phyloP scores from a whole-genome alignment of 2,888 invertebrate species.

The Agriotes lineatus region DNA sequence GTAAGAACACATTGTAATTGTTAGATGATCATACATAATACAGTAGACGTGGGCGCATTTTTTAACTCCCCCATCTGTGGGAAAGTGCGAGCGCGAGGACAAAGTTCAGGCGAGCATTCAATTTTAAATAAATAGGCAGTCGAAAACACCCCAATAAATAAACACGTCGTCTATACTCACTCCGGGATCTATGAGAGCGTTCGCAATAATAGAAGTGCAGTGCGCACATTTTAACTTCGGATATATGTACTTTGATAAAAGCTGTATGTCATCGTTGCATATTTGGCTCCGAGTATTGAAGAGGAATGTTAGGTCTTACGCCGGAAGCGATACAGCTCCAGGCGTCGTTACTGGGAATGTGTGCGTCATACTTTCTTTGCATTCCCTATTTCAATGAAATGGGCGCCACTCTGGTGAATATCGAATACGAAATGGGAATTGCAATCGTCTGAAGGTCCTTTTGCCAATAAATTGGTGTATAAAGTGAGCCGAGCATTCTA shows the following conservation, averaged over 20 bases:
- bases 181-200: too few relatives aligned
- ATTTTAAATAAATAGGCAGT: not conserved
- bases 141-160: not conserved
- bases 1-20: too few relatives aligned
- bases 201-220: not conserved
- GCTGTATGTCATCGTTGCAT: not conserved
- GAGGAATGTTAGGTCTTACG: not conserved
- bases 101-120: not conserved
- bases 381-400: conserved; percentile 8
- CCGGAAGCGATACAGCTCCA: not conserved
- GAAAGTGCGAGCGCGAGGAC: not conserved
- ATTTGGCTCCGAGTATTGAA: not conserved
- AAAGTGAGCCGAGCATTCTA: not conserved
- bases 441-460: conserved; percentile 2
- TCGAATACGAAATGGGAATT: conserved; percentile 12
- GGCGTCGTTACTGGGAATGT: not conserved
- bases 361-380: conserved; percentile 14
- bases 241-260: conserved; percentile 6
- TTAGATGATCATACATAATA: too few relatives aligned
- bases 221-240: not conserved
- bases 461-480: conserved; percentile 1
- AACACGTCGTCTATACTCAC: not conserved
- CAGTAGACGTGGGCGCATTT: too few relatives aligned
- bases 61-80: too few relatives aligned
- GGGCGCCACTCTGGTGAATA: conserved; percentile 7